Evolutionary conservation across 2,113 vertebrate species (phyloP), one percentile per base, ranked within the genome.

Genomic region (Protobothrops flavoviridis): DNA sequence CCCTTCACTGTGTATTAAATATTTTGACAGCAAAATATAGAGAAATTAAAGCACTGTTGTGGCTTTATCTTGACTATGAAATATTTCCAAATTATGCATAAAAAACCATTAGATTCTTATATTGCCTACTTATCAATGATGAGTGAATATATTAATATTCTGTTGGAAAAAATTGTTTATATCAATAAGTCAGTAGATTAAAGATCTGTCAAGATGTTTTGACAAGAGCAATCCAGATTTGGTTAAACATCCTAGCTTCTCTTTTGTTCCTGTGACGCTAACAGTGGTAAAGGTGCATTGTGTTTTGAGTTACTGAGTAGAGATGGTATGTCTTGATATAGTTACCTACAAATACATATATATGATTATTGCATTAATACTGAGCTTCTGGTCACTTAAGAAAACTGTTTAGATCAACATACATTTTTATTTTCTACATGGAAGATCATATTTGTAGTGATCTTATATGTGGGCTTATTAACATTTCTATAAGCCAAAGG

Each of bases 361-460:
- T 64, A 64, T 13, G 26, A 12, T 64, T 64, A 64, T 29, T 12
- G 20, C 69, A 10, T 24, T 53, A 29, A 26, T 9, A 2, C 5
- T 91, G 61, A 88, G 74, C 48, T 61, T 93, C 39, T 57, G 8
- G 20, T 69, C 55, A 50, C 39, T 93, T 64, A 94, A 86, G 29
- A 91, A 94, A 95, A 81, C 50, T 97, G 93, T 94, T 96, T 93
- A 92, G 85, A 89, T 93, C 91, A 94, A 43, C 57, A 91, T 13
- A 64, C 3, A 4, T 12, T 89, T 23, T 57, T 93, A 94, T 93
- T 89, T 95, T 95, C 88, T 52, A 95, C 90, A 59, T 94, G 95
- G 95, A 96, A 96, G 96, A 96, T 96, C 95, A 94, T 88, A 94
- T 96, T 96, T 95, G 96, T 24, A 96, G 92, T 95, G 91, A 90